These are phyloP conservation scores for Galbula dea DNA, from an alignment of 2,113 vertebrate genomes.

Conservation along the genomic window DNA sequence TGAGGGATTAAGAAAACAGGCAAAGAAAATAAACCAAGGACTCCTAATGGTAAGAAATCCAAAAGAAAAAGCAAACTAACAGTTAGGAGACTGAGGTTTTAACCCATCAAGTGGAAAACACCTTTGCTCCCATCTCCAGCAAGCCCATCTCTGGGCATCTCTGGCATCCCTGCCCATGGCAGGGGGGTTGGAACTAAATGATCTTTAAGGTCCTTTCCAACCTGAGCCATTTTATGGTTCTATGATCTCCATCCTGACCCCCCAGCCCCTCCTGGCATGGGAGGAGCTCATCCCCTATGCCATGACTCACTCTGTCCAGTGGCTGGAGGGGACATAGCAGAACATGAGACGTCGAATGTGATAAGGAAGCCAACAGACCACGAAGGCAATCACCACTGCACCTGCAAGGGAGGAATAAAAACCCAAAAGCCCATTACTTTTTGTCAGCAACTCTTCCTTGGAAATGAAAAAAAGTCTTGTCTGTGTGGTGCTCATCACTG, in stretches of 20 bases:
- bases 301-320: slow-evolving; percentile 89
- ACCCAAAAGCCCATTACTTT: background rate
- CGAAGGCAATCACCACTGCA: slow-evolving; percentile 92
- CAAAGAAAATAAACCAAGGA: too few species aligned
- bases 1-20: background rate
- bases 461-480: background rate
- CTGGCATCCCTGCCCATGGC: too few species aligned
- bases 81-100: background rate
- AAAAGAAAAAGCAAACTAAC: background rate
- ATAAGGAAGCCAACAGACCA: slow-evolving; percentile 96
- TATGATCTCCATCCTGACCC: background rate
- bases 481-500: background rate
- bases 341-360: slow-evolving; percentile 93
- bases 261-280: fast-evolving
- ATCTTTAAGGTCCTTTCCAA: too few species aligned
- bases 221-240: too few species aligned
- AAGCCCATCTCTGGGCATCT: too few species aligned
- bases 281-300: fast-evolving
- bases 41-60: fast-evolving
- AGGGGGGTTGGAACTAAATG: too few species aligned
- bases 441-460: background rate
- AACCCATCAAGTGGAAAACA: fast-evolving
- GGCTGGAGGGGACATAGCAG: slow-evolving; percentile 83
- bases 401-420: slow-evolving; percentile 68
- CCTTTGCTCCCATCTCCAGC: background rate